phyloP scores from a whole-genome alignment of 92 coral and sea anemone species.

The Meandrina meandrites region DNA sequence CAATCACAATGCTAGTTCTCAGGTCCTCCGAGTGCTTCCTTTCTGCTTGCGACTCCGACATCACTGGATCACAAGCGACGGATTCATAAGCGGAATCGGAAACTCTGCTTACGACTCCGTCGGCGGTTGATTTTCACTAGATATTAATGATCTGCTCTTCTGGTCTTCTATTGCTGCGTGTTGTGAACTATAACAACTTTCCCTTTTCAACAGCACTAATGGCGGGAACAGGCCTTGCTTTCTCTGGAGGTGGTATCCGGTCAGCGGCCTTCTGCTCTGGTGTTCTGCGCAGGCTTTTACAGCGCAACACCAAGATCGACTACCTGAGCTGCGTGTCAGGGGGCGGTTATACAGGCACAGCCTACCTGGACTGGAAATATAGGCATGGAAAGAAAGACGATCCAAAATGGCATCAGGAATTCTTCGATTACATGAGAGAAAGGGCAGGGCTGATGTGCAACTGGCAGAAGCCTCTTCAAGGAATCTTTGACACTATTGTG shows the following conservation, averaged over 20 bases:
- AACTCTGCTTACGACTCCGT: too few species aligned
- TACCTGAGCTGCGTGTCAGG: conserved; percentile 57
- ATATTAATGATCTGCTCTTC: too few species aligned
- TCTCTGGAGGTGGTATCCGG: conserved; percentile 54
- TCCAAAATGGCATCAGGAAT: conserved; percentile 39
- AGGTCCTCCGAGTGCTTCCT: too few species aligned
- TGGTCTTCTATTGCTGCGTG: too few species aligned
- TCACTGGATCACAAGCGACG: too few species aligned
- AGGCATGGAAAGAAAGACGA: conserved; percentile 32
- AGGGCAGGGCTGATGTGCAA: conserved; percentile 56
- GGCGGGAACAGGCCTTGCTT: conserved; percentile 35
- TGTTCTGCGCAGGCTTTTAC: conserved; percentile 57
- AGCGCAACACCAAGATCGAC: conserved; percentile 36
- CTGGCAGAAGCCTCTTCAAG: conserved; percentile 51
- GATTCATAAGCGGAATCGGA: too few species aligned
- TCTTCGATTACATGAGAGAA: conserved; percentile 64
- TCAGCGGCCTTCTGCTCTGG: conserved; percentile 59
- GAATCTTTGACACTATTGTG: conserved; percentile 38
- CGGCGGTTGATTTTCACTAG: too few species aligned
- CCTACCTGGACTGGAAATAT: conserved; percentile 73
- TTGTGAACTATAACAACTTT: background rate
- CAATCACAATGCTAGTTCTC: too few species aligned
- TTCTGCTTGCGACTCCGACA: too few species aligned
- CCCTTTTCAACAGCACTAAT: background rate
- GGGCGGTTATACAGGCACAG: conserved; percentile 74